Evolutionary conservation across 2,797 vertebrate genomes (phyloP).

Genomic region (Rhodeus uyekii): DNA sequence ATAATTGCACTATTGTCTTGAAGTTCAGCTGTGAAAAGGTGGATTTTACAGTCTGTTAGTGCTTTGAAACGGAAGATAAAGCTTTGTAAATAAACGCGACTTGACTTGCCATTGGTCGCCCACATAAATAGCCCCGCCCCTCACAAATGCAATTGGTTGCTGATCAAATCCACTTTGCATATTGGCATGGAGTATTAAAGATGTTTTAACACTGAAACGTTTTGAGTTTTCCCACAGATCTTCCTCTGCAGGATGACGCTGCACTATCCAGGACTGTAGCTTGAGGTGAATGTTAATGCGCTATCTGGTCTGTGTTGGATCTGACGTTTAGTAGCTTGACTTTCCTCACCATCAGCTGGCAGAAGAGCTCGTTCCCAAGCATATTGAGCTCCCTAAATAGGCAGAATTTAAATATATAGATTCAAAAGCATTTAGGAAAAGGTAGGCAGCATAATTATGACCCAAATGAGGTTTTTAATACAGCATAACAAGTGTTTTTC

Average conservation of each 20-base stretch:
- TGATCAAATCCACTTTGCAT: neutral
- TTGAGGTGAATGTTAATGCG: conserved; percentile 15
- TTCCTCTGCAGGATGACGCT: conserved; percentile 14
- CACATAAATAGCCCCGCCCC: neutral
- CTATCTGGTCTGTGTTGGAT: neutral
- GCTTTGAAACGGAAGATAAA: neutral
- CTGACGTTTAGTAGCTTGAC: neutral
- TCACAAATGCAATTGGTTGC: neutral
- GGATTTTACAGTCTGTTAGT: neutral
- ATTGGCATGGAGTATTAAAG: neutral
- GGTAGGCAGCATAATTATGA: neutral
- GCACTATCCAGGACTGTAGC: neutral
- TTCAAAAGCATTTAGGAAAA: neutral
- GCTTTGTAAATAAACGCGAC: neutral
- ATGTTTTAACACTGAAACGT: neutral
- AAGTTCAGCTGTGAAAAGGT: too few relatives aligned
- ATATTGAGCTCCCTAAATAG: neutral
- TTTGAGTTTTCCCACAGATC: neutral
- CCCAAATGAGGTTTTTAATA: neutral
- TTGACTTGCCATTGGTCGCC: neutral
- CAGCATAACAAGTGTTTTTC: neutral
- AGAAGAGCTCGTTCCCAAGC: neutral
- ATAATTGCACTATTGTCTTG: neutral
- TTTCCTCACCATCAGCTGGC: neutral
- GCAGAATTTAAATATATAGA: neutral